Conservation (phyloP, 2,888 invertebrate species). For the Macropis europaea region DNA sequence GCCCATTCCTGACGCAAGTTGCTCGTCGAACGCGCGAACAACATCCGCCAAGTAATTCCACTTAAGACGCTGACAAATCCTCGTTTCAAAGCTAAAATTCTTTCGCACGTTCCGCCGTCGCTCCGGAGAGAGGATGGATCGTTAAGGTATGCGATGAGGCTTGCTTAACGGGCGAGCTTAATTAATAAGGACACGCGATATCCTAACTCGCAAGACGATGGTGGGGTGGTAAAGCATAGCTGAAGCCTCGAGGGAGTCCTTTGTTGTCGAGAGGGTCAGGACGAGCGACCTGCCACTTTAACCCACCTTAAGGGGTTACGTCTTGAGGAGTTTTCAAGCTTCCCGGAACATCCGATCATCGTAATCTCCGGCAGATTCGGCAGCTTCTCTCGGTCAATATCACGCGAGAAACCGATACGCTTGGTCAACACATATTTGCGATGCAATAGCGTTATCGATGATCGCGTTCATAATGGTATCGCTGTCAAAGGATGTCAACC, state of each 20-base stretch:
- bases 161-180: conserved; percentile 77
- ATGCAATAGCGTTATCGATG: not conserved
- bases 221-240: conserved; percentile 68
- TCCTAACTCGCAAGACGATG: conserved; percentile 74
- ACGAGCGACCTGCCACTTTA: conserved; percentile 74
- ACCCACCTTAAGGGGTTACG: conserved; percentile 74
- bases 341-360: conserved; percentile 47
- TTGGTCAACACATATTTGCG: conserved; percentile 15
- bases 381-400: not conserved
- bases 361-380: conserved; percentile 24
- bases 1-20: not conserved
- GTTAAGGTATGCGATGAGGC: conserved; percentile 77
- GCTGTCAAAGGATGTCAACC: conserved; percentile 19
- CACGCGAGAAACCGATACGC: conserved; percentile 24
- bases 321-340: conserved; percentile 62
- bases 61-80: conserved; percentile 32
- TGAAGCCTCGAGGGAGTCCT: conserved; percentile 76
- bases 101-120: conserved; percentile 58
- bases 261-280: conserved; percentile 78
- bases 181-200: conserved; percentile 80
- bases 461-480: conserved; percentile 11
- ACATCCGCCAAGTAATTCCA: conserved; percentile 37
- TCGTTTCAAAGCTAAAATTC: conserved; percentile 51
- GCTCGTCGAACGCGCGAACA: conserved; percentile 17
- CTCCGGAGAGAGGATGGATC: conserved; percentile 68